phyloP scores from a whole-genome alignment of 2,888 invertebrate species.

The Tachina lurida region DNA sequence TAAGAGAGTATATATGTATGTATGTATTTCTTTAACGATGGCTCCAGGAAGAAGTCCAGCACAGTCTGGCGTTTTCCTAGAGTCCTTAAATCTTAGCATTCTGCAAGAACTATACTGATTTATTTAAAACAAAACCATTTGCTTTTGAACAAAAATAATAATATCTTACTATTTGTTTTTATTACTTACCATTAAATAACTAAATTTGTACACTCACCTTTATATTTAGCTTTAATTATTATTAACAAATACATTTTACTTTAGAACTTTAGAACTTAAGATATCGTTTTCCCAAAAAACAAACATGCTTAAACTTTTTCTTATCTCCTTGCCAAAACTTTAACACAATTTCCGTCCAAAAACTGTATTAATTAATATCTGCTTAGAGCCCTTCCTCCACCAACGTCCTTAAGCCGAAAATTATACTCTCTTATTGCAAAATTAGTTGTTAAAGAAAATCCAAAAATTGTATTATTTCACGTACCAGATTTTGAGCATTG shows the following conservation, averaged over 20 bases:
- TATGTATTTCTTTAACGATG: no score
- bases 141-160: no score
- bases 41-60: no score
- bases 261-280: neutral
- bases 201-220: neutral
- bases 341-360: slow-evolving; percentile 14
- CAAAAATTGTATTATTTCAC: slow-evolving; percentile 45
- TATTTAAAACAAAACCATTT: no score
- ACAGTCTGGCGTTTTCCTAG: no score
- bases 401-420: neutral
- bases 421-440: neutral
- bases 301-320: slow-evolving; percentile 13
- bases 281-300: slow-evolving; percentile 15
- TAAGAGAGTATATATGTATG: no score
- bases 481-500: slow-evolving; percentile 50
- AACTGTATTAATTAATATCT: slow-evolving; percentile 22
- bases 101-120: no score
- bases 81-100: no score
- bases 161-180: neutral
- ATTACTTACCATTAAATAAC: neutral
- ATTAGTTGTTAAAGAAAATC: slow-evolving; percentile 32
- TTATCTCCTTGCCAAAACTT: neutral
- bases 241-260: neutral
- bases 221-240: neutral
- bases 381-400: neutral